Evolutionary conservation across 2,113 vertebrate genomes (phyloP).

Genomic region (Toxostoma redivivum): DNA sequence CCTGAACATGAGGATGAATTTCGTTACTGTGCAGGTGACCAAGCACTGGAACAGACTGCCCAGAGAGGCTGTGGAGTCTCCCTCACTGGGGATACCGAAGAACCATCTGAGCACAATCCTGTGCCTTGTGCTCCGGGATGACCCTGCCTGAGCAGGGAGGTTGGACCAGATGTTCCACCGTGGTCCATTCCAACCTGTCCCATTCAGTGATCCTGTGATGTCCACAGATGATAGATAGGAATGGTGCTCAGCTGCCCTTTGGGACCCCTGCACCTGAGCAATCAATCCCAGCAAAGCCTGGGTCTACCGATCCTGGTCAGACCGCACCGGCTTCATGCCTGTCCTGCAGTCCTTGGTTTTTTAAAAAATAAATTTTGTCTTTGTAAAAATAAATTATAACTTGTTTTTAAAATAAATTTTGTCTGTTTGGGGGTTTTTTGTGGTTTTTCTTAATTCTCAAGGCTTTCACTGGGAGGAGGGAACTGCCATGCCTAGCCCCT

Average conservation of each 20-base stretch:
- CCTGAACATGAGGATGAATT: accelerated
- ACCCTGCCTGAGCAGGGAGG: neutral
- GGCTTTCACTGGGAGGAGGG: neutral
- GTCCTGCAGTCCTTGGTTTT: neutral
- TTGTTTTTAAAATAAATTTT: neutral
- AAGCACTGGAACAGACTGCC: neutral
- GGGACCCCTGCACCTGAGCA: accelerated
- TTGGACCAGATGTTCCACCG: neutral
- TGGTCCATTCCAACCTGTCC: neutral
- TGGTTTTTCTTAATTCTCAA: neutral
- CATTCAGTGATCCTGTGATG: neutral
- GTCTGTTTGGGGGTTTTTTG: neutral
- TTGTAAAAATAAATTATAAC: neutral
- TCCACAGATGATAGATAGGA: too few species aligned
- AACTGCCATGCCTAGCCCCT: accelerated
- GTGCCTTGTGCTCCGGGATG: neutral
- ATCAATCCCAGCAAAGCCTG: neutral
- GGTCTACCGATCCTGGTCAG: accelerated
- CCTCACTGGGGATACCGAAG: neutral
- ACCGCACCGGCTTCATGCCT: neutral
- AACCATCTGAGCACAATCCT: neutral
- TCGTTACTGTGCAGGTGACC: neutral
- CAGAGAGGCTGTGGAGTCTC: neutral
- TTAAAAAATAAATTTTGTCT: neutral
- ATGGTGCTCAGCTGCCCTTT: neutral